Base-by-base conservation (phyloP, 2,888 invertebrate species). In the Busseola fusca region DNA sequence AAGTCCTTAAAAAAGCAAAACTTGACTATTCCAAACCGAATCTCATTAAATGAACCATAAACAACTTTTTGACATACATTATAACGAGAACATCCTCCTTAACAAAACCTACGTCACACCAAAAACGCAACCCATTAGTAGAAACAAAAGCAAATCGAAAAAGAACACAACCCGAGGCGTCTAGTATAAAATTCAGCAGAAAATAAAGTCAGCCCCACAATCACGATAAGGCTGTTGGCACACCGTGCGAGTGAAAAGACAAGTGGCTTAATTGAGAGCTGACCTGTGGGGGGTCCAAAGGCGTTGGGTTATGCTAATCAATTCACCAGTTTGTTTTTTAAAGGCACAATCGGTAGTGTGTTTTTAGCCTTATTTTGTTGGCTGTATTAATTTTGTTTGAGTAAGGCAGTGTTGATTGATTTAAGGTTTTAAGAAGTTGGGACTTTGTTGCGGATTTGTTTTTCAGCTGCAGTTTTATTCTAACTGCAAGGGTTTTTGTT, bases 251-350 rank as follows among this genome's bases (percentile, higher is more conserved):
- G 91, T 91, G 92, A 92, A 94, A 92, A 91, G 94, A 95, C 95
- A 95, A 95, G 95, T 94, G 89, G 91, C 94, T 94, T 95, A 95
- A 95, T 95, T 95, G 95, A 94, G 93, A 91, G 90, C 85, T 89
- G 89, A 90, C 89, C 89, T 84, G 91, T 91, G 95, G 94, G 95
- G 92, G 95, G 95, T 94, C 94, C 85, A 67, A 72, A 89, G 91
- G 93, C 93, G 92, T 92, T 90, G 91, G 89, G 87, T 93, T 95
- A 95, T 95, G 95, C 95, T 95, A 95, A 95, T 95, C 94, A 93
- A 93, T 93, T 93, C 94, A 88, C 91, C 92, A 93, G 92, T 92
- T 93, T 93, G 91, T 94, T 94, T 94, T 84, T 95, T 93, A 92
- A 91, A 87, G 64, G 85, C 87, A 86, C 91, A 92, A 92, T 92